phyloP scores from a whole-genome alignment of 2,888 invertebrate species.

The Liopterus haemorrhoidalis region DNA sequence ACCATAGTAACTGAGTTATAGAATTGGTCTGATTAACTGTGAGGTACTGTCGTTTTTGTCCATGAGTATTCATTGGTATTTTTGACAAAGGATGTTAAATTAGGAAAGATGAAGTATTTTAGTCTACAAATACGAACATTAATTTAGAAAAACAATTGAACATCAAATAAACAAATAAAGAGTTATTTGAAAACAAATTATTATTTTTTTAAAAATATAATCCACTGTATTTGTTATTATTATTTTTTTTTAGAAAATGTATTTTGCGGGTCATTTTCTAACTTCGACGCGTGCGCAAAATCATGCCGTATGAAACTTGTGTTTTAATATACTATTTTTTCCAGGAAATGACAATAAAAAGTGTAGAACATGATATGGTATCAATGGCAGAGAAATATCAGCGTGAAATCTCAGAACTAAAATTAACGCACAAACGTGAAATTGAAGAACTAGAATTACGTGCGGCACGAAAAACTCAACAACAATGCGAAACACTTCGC shows the following conservation, averaged over 20 bases:
- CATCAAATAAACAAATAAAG: no score
- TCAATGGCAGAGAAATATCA: conserved; percentile 67
- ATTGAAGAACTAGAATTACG: conserved; percentile 58
- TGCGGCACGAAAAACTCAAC: conserved; percentile 56
- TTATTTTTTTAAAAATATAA: not conserved
- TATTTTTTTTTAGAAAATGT: not conserved
- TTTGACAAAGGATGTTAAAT: no score
- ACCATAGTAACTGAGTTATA: no score
- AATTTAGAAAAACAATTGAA: no score
- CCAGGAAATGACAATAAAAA: conserved; percentile 77
- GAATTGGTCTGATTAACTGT: no score
- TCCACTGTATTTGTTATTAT: not conserved
- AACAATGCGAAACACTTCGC: conserved; percentile 55
- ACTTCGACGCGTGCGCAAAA: not conserved
- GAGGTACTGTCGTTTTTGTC: no score
- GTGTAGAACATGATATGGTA: conserved; percentile 76
- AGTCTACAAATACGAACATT: no score
- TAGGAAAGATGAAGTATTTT: no score
- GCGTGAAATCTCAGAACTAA: conserved; percentile 62
- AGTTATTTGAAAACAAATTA: no score
- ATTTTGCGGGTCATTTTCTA: not conserved
- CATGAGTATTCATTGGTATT: no score
- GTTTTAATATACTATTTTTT: conserved; percentile 12
- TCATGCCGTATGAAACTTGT: not conserved
- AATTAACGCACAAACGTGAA: conserved; percentile 60